These are phyloP conservation scores for Myrmophylax atrothorax DNA, from an alignment of 2,113 vertebrate genomes.

Conservation along the genomic window DNA sequence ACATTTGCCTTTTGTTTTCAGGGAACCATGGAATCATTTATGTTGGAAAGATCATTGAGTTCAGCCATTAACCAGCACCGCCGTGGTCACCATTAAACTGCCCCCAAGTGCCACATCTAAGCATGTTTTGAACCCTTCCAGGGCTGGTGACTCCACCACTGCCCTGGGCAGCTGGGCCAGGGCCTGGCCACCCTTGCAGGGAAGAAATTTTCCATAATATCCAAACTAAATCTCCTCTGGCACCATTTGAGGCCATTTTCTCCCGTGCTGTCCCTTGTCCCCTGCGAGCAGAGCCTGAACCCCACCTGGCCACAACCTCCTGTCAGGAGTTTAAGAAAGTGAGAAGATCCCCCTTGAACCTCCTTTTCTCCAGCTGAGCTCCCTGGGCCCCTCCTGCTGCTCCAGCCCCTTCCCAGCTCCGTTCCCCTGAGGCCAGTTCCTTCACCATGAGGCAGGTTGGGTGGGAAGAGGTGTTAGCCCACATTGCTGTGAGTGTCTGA, in stretches of 20 bases:
- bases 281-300: accelerated
- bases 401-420: not conserved
- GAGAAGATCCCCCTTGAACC: not conserved
- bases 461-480: not conserved
- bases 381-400: not conserved
- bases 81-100: accelerated
- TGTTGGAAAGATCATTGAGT: not conserved
- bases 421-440: too few relatives aligned
- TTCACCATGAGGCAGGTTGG: not conserved
- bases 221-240: not conserved
- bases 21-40: not conserved
- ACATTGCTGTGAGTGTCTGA: not conserved
- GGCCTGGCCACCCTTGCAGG: not conserved
- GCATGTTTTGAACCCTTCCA: not conserved
- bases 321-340: not conserved
- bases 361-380: not conserved
- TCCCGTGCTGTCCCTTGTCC: not conserved
- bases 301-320: not conserved
- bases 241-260: not conserved
- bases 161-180: not conserved
- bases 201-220: not conserved
- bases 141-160: not conserved
- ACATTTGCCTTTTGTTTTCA: not conserved
- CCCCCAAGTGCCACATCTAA: not conserved
- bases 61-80: accelerated